A percentile compares a stretch with the other conserved stretches of the same genome.
These are phyloP conservation scores for Neotoxoptera formosana DNA, from an alignment of 1,140 invertebrate species.

Conservation along the genomic window DNA sequence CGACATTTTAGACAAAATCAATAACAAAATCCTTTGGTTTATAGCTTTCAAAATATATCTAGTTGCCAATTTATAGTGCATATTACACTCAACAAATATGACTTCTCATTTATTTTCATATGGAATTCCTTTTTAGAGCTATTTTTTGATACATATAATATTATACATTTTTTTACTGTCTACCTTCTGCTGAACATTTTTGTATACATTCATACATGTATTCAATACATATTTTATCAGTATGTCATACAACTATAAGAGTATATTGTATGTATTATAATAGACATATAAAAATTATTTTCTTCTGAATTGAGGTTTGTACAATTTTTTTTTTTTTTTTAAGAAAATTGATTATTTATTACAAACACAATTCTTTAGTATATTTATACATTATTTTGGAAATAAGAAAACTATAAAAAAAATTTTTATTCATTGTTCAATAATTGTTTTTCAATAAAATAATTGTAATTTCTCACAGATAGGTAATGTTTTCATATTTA, in stretches of 20 bases:
- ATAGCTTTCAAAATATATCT: background rate
- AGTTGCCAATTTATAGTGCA: background rate
- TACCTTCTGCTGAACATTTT: background rate
- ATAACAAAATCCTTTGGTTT: background rate
- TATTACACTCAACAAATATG: background rate
- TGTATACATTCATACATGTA: background rate
- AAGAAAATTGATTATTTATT: background rate
- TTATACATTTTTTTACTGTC: background rate
- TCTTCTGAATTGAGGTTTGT: background rate
- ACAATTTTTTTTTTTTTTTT: background rate
- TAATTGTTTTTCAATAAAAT: too few species aligned
- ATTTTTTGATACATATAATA: background rate
- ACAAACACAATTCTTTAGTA: too few species aligned
- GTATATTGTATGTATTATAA: background rate
- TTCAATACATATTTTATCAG: background rate
- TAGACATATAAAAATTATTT: background rate
- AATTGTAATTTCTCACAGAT: too few species aligned
- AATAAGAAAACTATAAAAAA: too few species aligned
- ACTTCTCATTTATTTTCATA: background rate
- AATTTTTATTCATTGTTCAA: too few species aligned
- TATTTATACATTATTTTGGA: too few species aligned
- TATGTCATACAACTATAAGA: background rate
- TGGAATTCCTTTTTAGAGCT: background rate
- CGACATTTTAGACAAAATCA: background rate
- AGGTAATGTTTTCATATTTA: too few species aligned